Conservation (phyloP, 2,888 invertebrate genomes). For the Eurois occulta region DNA sequence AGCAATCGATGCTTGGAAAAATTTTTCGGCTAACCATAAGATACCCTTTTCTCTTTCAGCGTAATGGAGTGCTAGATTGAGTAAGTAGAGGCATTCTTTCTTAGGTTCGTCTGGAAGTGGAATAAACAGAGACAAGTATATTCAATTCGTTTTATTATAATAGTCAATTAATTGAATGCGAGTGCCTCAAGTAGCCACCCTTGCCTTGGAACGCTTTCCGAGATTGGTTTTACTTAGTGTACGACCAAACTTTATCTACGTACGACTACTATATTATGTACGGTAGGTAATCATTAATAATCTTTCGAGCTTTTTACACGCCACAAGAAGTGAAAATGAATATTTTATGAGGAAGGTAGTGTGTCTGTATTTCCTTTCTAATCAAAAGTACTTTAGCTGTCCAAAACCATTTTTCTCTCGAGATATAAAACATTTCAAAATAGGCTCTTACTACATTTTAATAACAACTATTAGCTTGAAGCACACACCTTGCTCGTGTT, state of each 20-base stretch:
- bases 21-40: slow-evolving; percentile 91
- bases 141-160: neutral
- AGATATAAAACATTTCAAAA: neutral
- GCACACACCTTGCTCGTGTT: slow-evolving; percentile 79
- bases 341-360: neutral
- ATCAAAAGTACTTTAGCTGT: too few species aligned
- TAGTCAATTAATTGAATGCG: neutral
- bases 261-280: neutral
- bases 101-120: slow-evolving; percentile 76
- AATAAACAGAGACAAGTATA: neutral
- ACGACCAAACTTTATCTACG: neutral
- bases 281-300: neutral
- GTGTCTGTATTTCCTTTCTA: neutral
- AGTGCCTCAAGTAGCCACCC: neutral
- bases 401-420: neutral
- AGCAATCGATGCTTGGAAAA: slow-evolving; percentile 86
- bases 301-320: neutral
- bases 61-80: slow-evolving; percentile 84
- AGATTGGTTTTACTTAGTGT: neutral
- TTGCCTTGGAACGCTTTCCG: neutral
- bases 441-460: neutral
- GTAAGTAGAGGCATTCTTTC: slow-evolving; percentile 83
- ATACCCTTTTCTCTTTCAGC: slow-evolving; percentile 86
- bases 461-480: neutral
- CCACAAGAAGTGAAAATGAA: neutral